A percentile compares a stretch with the other conserved stretches of the same genome.
These are phyloP conservation scores for Drosophila bipectinata DNA, from an alignment of 1,140 invertebrate genomes.

Conservation along the genomic window DNA sequence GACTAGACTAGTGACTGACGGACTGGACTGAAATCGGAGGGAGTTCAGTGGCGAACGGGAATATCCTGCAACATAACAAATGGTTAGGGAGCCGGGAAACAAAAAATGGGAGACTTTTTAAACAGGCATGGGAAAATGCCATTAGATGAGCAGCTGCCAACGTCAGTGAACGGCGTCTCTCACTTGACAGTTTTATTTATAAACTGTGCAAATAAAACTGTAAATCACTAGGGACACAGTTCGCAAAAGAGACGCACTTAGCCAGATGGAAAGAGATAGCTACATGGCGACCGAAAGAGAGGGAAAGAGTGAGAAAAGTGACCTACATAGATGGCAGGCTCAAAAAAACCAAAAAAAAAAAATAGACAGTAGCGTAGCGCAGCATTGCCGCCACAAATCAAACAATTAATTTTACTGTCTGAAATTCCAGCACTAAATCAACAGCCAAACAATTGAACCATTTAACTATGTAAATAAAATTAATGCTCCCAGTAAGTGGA, in stretches of 20 bases:
- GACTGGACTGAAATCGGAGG: slow-evolving; percentile 39
- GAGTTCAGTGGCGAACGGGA: background rate
- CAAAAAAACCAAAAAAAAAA: slow-evolving; percentile 8
- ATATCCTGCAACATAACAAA: slow-evolving; percentile 48
- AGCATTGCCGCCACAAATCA: slow-evolving; percentile 67
- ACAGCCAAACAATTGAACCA: slow-evolving; percentile 80
- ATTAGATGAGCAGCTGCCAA: slow-evolving; percentile 73
- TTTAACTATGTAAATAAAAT: slow-evolving; percentile 82
- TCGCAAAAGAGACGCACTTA: background rate
- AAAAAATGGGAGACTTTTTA: slow-evolving; percentile 25
- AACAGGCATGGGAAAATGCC: slow-evolving; percentile 54
- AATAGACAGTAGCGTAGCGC: slow-evolving; percentile 1
- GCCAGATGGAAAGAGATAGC: slow-evolving; percentile 1
- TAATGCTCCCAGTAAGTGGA: slow-evolving; percentile 51
- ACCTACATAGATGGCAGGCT: slow-evolving; percentile 57
- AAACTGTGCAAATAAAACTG: slow-evolving; percentile 80
- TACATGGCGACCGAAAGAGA: slow-evolving; percentile 11
- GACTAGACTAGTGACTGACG: slow-evolving; percentile 51
- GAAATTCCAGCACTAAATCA: slow-evolving; percentile 80
- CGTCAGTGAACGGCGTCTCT: slow-evolving; percentile 56
- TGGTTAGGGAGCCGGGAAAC: slow-evolving; percentile 21
- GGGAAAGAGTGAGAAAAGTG: slow-evolving; percentile 26
- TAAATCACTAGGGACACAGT: slow-evolving; percentile 58
- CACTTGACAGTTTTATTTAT: slow-evolving; percentile 78
- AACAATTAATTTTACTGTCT: slow-evolving; percentile 78